Evolutionary conservation across 2,113 vertebrate species (phyloP), one percentile per base, ranked within the genome.

Genomic region (Tamias sibiricus): DNA sequence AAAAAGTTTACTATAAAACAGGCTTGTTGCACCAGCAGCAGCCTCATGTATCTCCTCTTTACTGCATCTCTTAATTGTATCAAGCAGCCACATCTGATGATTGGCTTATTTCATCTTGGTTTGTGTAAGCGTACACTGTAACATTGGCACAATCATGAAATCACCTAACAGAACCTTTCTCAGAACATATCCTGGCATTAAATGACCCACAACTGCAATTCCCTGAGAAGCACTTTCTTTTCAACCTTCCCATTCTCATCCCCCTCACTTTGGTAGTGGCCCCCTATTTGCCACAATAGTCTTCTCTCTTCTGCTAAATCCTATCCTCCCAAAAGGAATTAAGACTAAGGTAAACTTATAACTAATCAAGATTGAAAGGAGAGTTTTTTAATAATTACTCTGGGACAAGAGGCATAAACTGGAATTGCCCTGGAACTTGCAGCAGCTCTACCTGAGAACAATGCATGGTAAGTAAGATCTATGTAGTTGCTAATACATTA

Each of bases 371-470:
- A 62, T 59, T 66, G n/a, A 75, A 69, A 24, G 16, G n/a, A 16
- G 8, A 92, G 30, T 77, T 93, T 93, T 88, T 96, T 8, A 87
- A 82, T 81, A 87, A 75, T 93, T 79, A 32, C 54, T 88, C 4
- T 92, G 30, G n/a, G 64, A 52, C 59, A 92, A 75, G 26, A 90
- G 30, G 4, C 30, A 77, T 94, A 75, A 89, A 37, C 4, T 76
- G 30, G 1, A 11, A 66, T 19, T 81, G 14, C 49, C 28, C 5
- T 57, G 57, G 6, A 91, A 77, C 42, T 90, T 52, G 30, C 26
- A 74, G 44, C 72, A 52, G 44, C 3, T 52, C 42, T 87, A 6
- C 35, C n/a, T 44, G n/a, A 90, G 64, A 91, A 77, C 11, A 69
- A 3, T 49, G 17, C 32, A 64, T n/a, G 47, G 47, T 49, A 49